Base-by-base conservation (phyloP, 2,888 invertebrate species). In the Microchrysa polita region DNA sequence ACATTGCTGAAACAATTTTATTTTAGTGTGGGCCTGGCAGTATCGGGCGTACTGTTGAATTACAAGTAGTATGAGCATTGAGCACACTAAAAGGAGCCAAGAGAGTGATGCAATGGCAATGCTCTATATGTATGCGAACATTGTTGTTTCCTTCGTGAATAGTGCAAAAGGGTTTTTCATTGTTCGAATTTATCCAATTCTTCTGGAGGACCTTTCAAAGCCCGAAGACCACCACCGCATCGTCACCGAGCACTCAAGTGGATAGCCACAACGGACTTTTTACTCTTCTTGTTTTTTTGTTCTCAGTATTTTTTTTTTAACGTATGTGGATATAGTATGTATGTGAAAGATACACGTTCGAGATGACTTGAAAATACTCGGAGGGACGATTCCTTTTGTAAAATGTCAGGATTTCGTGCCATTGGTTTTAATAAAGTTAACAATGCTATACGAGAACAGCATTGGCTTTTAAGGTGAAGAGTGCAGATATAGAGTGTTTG, bases 171-270 rank as follows among this genome's bases (percentile, higher is more conserved):
- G 18, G 22, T 10, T 55, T 20, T 20, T 18, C 22, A 20, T 55
- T 55, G 55, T 55, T 55, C 55, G 20, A 18, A 55, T 55, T 55
- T 55, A 55, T 16, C 22, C 22, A 55, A 20, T 55, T 55, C 55
- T 16, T 55, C 18, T 20, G 10, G 22, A 55, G 55, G 18, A 55
- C 22, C 27, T 34, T 34, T 55, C 5, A 20, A n/a, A 18, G 14
- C 55, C n/a, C 5, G 18, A 20, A 55, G 22, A 55, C 27, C 27
- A 34, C n/a, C n/a, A n/a, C n/a, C n/a, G n/a, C n/a, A n/a, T n/a
- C n/a, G n/a, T n/a, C n/a, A n/a, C 55, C 55, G 20, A 55, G 18
- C 55, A 55, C 22, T 55, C 55, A 20, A 20, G 55, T 10, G 20
- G 2, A 20, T 55, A 20, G 14, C 48, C 12, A 12, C 48, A 48